These are phyloP conservation scores for Mormyrus hasselquistii DNA, from an alignment of 2,797 vertebrate genomes.

Conservation along the genomic window DNA sequence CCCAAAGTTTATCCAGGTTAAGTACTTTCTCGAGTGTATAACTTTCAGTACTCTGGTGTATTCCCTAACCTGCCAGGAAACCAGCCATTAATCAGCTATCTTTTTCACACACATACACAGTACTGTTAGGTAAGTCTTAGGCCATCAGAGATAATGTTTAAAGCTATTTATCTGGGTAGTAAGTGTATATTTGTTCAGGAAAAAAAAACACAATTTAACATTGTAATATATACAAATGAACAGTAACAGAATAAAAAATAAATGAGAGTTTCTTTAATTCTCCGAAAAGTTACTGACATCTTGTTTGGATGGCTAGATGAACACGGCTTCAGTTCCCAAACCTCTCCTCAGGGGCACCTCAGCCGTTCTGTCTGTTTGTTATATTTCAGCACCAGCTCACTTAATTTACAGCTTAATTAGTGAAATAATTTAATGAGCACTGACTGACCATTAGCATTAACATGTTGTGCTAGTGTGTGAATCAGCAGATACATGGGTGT, in stretches of 20 bases:
- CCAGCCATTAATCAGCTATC: background rate
- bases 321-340: background rate
- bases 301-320: background rate
- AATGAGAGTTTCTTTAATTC: background rate
- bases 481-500: background rate
- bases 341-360: background rate
- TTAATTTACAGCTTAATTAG: background rate
- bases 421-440: background rate
- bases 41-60: background rate
- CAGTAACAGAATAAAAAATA: background rate
- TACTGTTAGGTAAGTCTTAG: background rate
- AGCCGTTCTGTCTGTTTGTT: background rate
- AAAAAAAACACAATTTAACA: background rate
- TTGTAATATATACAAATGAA: background rate
- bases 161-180: background rate
- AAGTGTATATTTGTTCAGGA: background rate
- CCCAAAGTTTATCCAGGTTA: background rate
- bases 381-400: background rate
- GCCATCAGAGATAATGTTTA: background rate
- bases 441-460: background rate
- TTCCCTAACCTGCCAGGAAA: background rate
- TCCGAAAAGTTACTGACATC: background rate
- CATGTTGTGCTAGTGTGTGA: background rate
- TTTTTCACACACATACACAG: background rate
- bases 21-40: background rate